Base-by-base conservation (phyloP, 2,888 invertebrate species). In the Gymnoscelis rufifasciata region DNA sequence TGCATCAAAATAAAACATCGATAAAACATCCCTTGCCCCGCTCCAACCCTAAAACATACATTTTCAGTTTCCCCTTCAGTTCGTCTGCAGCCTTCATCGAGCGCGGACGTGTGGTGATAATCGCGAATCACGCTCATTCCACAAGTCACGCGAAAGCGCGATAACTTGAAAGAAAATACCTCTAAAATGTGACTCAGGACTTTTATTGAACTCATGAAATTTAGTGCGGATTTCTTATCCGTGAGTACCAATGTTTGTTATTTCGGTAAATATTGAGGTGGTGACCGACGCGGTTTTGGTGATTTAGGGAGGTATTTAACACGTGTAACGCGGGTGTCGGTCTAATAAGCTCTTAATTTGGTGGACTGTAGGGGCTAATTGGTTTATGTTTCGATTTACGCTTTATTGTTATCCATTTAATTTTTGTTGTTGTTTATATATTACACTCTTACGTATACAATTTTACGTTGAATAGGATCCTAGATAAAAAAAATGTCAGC, bases 21-120 rank as follows among this genome's bases (percentile, higher is more conserved):
- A 35, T 64, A 69, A 68, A 65, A 67, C 64, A n/a, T 45, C 44
- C 5, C 44, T 27, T 5, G 30, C 31, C 5, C 40, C 45, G 40
- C 35, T 59, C 36, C 74, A 62, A 36, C 79, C 61, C 76, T 80
- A 71, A 43, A 55, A 56, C 68, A 71, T 74, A 71, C 62, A 74
- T 74, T 78, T 81, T 78, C 72, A 67, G 68, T 73, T 71, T 59
- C 71, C 62, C 72, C 82, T 15, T 6, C 72, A 83, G 83, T 83
- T 58, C 57, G 71, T 68, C 68, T 73, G 56, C 65, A 64, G 56
- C 71, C 56, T 56, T 60, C 52, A 60, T 47, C 44, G 44, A 38
- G 57, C 19, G 31, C 47, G 64, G 59, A 55, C 55, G 73, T 60
- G 44, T 49, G 5, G 1, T 14, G 11, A 5, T 2, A 12, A 26